Base-by-base conservation (phyloP, 2,888 invertebrate species). In the Copidosoma aretas region DNA sequence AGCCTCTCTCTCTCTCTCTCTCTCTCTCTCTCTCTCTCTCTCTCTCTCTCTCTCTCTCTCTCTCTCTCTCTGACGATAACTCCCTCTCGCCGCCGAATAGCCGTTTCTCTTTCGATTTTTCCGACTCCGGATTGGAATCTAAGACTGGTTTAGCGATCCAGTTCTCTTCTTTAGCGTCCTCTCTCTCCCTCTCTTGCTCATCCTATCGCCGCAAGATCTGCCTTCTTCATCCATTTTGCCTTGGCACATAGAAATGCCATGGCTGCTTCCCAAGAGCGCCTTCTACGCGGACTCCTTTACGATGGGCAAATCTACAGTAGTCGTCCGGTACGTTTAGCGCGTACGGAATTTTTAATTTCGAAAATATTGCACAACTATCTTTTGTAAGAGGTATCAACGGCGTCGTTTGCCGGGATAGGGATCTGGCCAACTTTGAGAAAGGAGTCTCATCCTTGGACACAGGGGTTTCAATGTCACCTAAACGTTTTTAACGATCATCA, bases 61-160 rank as follows among this genome's bases (percentile, higher is more conserved):
- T 41, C 15, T 58, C 32, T 15, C 41, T 59, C 59, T 46, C 5
- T 43, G 24, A 46, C 59, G 21, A 8, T 46, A 32, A 10, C 1
- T 15, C n/a, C 24, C 56, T 56, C 43, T 58, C 64, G 41, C 43
- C 32, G 8, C 32, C 32, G 32, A 32, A 32, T 32, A 32, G 32
- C 32, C 24, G 32, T 43, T 10, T 58, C 43, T 46, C 15, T 46
- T 46, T 46, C 43, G 64, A 76, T 77, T 76, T 70, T 74, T 75
- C 73, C 66, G 68, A 70, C 71, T 74, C 71, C 43, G 43, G 17
- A 46, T 32, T 12, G 71, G 76, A 76, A 77, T 77, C 75, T 77
- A 77, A 77, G 76, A 78, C 77, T 74, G 77, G 78, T 78, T 79
- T 77, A 72, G 72, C 73, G 69, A 75, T 75, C 71, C 73, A 70